Evolutionary conservation across 2,888 invertebrate species (phyloP).

Genomic region (Clanis bilineata): DNA sequence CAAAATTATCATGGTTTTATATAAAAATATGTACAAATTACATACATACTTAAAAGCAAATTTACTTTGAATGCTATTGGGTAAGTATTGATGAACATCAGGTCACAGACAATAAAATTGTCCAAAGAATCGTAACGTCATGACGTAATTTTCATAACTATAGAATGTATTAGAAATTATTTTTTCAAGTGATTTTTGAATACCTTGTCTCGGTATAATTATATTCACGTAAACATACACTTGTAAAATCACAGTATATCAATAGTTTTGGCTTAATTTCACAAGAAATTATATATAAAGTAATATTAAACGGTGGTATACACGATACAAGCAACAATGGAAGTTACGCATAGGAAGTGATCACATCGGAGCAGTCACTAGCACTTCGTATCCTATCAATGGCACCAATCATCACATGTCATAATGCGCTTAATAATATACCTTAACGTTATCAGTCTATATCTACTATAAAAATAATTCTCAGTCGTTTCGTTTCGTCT

Average conservation of each 20-base stretch:
- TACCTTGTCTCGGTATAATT: neutral
- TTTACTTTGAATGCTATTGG: neutral
- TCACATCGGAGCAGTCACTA: conserved; percentile 37
- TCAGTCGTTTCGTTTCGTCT: conserved; percentile 78
- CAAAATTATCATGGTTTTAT: neutral
- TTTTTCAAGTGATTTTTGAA: neutral
- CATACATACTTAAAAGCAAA: neutral
- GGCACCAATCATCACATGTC: conserved; percentile 82
- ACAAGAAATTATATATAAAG: neutral
- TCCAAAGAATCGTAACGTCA: neutral
- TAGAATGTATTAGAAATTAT: neutral
- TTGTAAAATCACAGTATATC: conserved; percentile 8
- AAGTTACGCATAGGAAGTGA: conserved; percentile 67
- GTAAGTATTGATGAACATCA: neutral
- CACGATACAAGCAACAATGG: conserved; percentile 64
- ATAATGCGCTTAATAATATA: conserved; percentile 71
- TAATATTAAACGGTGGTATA: conserved; percentile 14
- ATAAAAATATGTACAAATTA: neutral
- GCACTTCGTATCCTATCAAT: conserved; percentile 78
- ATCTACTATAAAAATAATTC: conserved; percentile 81
- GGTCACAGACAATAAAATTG: neutral
- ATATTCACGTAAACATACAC: neutral
- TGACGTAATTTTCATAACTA: neutral
- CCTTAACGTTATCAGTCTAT: conserved; percentile 80
- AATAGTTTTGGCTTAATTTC: conserved; percentile 7